A percentile compares a stretch with the other conserved stretches of the same genome.
Evolutionary conservation across 2,888 invertebrate genomes (phyloP).

Genomic region (Caenorhabditis parvicauda): DNA sequence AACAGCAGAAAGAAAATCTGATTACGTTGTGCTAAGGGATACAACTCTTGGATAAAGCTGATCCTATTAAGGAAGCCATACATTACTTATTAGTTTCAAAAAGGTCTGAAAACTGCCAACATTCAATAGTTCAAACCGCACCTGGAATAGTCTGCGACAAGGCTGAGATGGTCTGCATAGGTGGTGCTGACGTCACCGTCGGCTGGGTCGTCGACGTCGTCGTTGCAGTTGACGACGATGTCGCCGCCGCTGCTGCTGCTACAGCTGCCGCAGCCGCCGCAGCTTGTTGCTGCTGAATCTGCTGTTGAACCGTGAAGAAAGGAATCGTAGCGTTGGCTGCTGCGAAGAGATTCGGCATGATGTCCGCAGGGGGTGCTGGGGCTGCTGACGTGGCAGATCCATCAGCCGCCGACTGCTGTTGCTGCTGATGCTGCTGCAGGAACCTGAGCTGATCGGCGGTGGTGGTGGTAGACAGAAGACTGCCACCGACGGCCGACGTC

Average conservation of each 20-base stretch:
- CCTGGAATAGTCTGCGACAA: too few species aligned
- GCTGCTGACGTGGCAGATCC: constrained; percentile 6
- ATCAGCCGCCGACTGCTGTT: constrained; percentile 8
- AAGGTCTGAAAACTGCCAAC: too few species aligned
- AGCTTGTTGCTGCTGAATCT: constrained; percentile 8
- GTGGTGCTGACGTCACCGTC: neutral
- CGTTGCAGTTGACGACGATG: neutral
- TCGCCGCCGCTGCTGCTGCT: constrained; percentile 2
- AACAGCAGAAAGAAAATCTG: too few species aligned
- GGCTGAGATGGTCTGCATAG: too few species aligned
- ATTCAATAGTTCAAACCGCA: too few species aligned
- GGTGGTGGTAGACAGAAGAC: neutral
- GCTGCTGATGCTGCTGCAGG: neutral
- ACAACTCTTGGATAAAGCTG: too few species aligned
- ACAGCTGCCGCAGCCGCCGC: constrained; percentile 6
- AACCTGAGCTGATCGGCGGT: neutral
- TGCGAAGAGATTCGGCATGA: too few species aligned
- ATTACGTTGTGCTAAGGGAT: too few species aligned
- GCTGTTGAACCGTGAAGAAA: constrained; percentile 11
- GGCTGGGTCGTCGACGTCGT: too few species aligned
- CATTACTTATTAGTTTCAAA: too few species aligned
- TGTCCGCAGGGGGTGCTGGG: neutral
- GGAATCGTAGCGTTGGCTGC: too few species aligned
- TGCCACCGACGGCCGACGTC: neutral
- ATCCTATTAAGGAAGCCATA: too few species aligned